A percentile compares a stretch with the other conserved stretches of the same genome.
Evolutionary conservation across 2,797 vertebrate genomes (phyloP).

Genomic region (Agapornis canus): DNA sequence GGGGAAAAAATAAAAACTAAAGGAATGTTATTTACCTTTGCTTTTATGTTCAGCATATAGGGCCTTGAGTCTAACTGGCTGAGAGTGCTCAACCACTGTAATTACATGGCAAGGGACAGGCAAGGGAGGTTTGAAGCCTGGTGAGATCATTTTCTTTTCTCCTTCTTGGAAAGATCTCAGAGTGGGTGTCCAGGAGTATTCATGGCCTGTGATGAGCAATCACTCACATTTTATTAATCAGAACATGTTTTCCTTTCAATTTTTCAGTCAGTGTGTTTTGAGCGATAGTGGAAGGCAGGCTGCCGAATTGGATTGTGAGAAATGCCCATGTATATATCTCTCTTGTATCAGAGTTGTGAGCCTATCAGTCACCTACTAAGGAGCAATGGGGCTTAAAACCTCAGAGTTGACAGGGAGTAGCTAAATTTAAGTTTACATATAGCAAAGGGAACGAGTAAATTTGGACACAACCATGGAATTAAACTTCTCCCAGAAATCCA

Average conservation of each 20-base stretch:
- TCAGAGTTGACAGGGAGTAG: neutral
- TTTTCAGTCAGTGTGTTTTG: neutral
- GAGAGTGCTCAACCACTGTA: neutral
- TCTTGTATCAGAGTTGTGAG: neutral
- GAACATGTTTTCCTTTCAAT: neutral
- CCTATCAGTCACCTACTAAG: neutral
- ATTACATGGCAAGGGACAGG: neutral
- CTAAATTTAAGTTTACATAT: neutral
- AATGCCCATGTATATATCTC: neutral
- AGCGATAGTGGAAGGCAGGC: neutral
- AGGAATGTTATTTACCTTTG: neutral
- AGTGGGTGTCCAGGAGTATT: neutral
- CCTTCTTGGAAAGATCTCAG: neutral
- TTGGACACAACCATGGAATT: neutral
- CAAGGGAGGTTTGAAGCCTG: neutral
- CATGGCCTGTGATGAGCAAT: neutral
- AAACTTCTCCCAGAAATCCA: neutral
- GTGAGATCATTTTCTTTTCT: neutral
- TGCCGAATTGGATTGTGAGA: neutral
- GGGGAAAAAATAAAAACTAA: neutral
- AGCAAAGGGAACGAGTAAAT: neutral
- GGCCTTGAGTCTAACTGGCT: neutral
- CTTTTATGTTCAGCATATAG: neutral
- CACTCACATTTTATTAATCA: neutral
- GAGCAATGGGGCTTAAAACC: neutral